These are phyloP conservation scores for Acanthurus lineatus DNA, from an alignment of 2,797 vertebrate genomes.

Conservation along the genomic window DNA sequence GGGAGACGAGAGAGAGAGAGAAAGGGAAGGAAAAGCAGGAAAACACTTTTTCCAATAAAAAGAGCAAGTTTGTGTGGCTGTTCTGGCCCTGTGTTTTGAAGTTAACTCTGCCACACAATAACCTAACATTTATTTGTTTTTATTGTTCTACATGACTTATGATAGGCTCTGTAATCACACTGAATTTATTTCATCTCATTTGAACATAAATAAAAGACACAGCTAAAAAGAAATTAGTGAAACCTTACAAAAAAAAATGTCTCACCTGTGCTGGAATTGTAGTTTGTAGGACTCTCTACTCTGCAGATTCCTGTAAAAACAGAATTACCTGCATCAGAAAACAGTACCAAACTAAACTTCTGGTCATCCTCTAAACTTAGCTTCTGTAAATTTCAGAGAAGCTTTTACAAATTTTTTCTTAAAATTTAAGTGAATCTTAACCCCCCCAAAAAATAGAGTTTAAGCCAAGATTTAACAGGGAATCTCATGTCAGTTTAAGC, in stretches of 20 bases:
- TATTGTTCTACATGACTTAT: no score
- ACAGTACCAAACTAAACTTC: no score
- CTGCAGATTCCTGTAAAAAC: background rate
- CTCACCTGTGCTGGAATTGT: conserved; percentile 14
- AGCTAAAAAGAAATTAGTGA: no score
- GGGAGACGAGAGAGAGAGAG: background rate
- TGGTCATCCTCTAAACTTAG: no score
- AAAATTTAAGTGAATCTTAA: no score
- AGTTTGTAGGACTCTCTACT: background rate
- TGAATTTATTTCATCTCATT: no score
- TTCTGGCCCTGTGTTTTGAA: background rate
- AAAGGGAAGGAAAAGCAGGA: background rate
- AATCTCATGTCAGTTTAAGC: background rate
- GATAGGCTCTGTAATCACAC: no score
- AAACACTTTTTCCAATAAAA: background rate
- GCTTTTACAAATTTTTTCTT: no score
- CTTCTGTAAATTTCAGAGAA: background rate
- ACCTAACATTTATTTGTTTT: background rate
- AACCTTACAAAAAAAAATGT: no score
- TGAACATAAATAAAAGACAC: no score
- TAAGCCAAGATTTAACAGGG: background rate
- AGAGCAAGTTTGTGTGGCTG: background rate
- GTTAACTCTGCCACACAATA: background rate
- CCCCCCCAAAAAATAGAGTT: no score
- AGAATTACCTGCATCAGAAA: background rate